Evolutionary conservation across 2,888 invertebrate species (phyloP).

Genomic region (Seladonia tumulorum): DNA sequence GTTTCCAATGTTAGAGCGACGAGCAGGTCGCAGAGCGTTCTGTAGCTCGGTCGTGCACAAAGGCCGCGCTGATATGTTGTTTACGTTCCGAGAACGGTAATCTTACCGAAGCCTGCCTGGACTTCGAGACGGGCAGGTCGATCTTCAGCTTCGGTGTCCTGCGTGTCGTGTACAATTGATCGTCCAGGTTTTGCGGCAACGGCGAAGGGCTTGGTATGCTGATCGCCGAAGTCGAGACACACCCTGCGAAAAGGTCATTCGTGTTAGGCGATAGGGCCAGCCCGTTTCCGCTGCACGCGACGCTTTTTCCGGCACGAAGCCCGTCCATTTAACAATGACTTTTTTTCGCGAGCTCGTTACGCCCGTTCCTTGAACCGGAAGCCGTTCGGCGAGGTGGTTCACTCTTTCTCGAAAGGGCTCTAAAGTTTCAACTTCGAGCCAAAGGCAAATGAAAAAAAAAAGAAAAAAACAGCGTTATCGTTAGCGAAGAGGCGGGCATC

Average conservation of each 20-base stretch:
- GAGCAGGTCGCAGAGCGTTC: background rate
- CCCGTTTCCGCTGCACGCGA: background rate
- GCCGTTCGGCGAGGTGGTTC: slow-evolving; percentile 14
- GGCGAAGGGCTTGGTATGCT: slow-evolving; percentile 74
- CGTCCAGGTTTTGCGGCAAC: slow-evolving; percentile 67
- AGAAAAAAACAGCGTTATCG: background rate
- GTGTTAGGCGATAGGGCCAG: background rate
- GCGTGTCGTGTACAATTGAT: slow-evolving; percentile 76
- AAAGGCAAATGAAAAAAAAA: background rate
- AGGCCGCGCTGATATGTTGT: background rate
- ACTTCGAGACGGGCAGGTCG: slow-evolving; percentile 69
- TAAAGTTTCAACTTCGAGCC: background rate
- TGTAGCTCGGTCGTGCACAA: background rate
- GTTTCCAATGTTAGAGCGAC: background rate
- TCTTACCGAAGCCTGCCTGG: slow-evolving; percentile 76
- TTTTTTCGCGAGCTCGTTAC: background rate
- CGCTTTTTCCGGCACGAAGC: slow-evolving; percentile 6
- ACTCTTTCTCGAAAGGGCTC: background rate
- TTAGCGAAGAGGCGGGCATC: background rate
- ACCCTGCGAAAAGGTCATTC: slow-evolving; percentile 68
- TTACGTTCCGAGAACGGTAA: background rate
- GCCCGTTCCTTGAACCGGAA: slow-evolving; percentile 5
- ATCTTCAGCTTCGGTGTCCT: slow-evolving; percentile 72
- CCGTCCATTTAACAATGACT: background rate
- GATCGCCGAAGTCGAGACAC: slow-evolving; percentile 76